Evolutionary conservation across 2,888 invertebrate genomes (phyloP).

Genomic region (Sclerodermus sp.): DNA sequence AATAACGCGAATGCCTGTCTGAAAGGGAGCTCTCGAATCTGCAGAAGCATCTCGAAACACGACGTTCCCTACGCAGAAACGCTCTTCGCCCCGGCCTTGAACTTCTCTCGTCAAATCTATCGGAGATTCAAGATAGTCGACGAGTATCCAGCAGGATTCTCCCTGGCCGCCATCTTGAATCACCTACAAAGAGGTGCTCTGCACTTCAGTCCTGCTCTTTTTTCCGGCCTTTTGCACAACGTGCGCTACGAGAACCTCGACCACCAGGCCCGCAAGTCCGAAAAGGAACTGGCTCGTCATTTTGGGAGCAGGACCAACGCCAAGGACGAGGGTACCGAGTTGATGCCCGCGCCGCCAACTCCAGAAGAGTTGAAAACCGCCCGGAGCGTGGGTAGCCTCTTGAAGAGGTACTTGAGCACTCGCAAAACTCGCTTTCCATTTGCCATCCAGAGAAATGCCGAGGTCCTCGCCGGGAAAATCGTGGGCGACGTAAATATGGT

Average conservation of each 20-base stretch:
- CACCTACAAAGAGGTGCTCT: slow-evolving; percentile 16
- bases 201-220: slow-evolving; percentile 17
- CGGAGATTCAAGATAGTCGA: slow-evolving; percentile 5
- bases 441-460: slow-evolving; percentile 8
- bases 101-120: slow-evolving; percentile 13
- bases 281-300: slow-evolving; percentile 18
- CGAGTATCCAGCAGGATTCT: slow-evolving; percentile 22
- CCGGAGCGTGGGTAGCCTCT: slow-evolving; percentile 15
- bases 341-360: neutral
- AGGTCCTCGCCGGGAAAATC: slow-evolving; percentile 22
- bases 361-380: neutral
- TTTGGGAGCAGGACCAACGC: neutral
- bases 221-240: slow-evolving; percentile 27
- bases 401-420: slow-evolving; percentile 17
- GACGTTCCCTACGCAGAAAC: slow-evolving; percentile 5
- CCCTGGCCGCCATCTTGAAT: slow-evolving; percentile 13
- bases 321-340: neutral
- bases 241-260: slow-evolving; percentile 27
- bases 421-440: neutral
- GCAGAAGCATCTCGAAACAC: slow-evolving; percentile 17
- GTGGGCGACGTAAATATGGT: slow-evolving; percentile 25
- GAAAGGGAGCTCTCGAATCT: slow-evolving; percentile 19
- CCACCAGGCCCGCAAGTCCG: slow-evolving; percentile 26
- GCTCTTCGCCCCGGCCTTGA: neutral
- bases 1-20: slow-evolving; percentile 18